phyloP scores from a whole-genome alignment of 1,140 invertebrate species.

The Meloidogyne floridensis region DNA sequence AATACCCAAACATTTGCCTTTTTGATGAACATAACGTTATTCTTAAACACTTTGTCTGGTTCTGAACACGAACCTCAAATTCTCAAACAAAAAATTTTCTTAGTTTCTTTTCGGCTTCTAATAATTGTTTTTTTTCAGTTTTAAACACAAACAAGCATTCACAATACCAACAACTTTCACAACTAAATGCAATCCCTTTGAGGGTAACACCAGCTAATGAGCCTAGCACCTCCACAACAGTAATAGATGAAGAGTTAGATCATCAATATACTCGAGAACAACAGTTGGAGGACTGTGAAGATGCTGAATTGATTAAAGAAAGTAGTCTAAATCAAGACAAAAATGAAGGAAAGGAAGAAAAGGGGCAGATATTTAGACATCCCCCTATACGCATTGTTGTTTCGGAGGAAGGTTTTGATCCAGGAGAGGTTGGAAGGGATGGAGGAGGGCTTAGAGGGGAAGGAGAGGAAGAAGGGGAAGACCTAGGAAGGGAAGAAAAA shows the following conservation, averaged over 20 bases:
- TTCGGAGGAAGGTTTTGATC: neutral
- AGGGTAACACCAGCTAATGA: neutral
- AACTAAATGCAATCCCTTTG: neutral
- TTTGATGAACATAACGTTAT: no score
- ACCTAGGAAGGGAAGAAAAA: neutral
- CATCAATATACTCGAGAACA: neutral
- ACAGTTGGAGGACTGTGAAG: neutral
- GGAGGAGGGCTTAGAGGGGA: no score
- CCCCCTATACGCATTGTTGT: slow-evolving; percentile 27
- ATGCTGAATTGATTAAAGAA: neutral
- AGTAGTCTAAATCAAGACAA: neutral
- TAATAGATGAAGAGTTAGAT: slow-evolving; percentile 6
- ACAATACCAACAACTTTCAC: neutral
- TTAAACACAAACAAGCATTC: neutral
- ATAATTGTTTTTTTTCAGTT: neutral
- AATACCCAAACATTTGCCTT: no score
- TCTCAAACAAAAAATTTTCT: no score
- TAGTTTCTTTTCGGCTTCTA: no score
- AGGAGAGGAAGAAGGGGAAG: neutral
- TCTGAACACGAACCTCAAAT: no score
- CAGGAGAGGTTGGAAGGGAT: neutral
- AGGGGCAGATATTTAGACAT: neutral
- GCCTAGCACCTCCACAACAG: neutral
- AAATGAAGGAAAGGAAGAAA: neutral
- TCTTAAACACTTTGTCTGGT: no score